A percentile compares a stretch with the other conserved stretches of the same genome.
Conservation (phyloP, 2,113 vertebrate genomes). For the Mesoclemmys tuberculata region DNA sequence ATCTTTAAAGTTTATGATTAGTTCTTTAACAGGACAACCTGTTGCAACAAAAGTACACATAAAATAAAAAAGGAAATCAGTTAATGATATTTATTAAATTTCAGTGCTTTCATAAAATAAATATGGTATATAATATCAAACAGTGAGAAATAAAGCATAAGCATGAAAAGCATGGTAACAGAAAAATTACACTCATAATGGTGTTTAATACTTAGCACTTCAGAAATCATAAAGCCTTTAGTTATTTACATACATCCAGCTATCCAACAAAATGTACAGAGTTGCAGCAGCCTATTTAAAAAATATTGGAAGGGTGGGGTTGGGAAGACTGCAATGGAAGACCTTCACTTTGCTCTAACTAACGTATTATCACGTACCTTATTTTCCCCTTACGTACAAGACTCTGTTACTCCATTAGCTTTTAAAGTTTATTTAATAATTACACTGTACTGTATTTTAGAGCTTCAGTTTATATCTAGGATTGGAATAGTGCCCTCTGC, state of each 20-base stretch:
- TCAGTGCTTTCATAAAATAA: conserved; percentile 92
- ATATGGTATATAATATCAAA: conserved; percentile 85
- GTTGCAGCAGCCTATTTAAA: conserved; percentile 61
- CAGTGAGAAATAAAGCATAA: conserved; percentile 82
- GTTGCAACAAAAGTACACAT: conserved; percentile 39
- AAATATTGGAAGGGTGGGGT: conserved; percentile 12
- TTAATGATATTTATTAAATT: conserved; percentile 87
- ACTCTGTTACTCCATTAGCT: not conserved
- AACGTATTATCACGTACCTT: not conserved
- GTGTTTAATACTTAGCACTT: conserved; percentile 73
- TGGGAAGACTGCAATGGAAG: conserved; percentile 20
- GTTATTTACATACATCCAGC: conserved; percentile 79
- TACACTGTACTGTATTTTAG: not conserved
- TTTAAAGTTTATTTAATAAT: not conserved
- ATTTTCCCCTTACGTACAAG: not conserved
- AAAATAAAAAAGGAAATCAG: conserved; percentile 67
- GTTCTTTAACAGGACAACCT: not conserved
- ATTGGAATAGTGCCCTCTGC: not conserved
- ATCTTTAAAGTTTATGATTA: conserved; percentile 55
- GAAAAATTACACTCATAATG: conserved; percentile 71
- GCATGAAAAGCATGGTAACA: conserved; percentile 80
- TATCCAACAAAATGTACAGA: conserved; percentile 77
- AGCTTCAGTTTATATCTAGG: not conserved
- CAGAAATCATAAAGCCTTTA: conserved; percentile 82
- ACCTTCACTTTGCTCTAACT: not conserved